Evolutionary conservation across 2,113 vertebrate genomes (phyloP).

Genomic region (Hydropotes inermis): DNA sequence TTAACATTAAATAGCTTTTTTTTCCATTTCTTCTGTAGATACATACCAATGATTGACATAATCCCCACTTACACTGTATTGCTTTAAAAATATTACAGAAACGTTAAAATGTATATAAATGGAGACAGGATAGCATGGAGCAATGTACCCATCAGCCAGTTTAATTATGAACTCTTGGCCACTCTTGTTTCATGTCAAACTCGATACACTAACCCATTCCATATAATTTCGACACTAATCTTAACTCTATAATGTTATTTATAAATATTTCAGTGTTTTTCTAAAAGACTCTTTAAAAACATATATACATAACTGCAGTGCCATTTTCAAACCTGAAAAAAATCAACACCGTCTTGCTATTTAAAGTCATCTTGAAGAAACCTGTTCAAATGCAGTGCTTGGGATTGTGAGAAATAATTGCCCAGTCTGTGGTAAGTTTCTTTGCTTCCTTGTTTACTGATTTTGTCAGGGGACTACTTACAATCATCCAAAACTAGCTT

Average conservation of each 20-base stretch:
- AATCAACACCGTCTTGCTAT: background rate
- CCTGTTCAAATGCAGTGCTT: conserved; percentile 22
- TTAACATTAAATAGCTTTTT: background rate
- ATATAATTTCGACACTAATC: background rate
- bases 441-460: conserved; percentile 38
- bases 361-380: conserved; percentile 16
- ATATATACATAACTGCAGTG: background rate
- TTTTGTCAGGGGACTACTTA: conserved; percentile 55
- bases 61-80: background rate
- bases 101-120: background rate
- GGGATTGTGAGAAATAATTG: conserved; percentile 47
- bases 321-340: conserved; percentile 22
- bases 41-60: background rate
- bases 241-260: background rate
- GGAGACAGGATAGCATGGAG: background rate
- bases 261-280: conserved; percentile 21
- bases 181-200: background rate
- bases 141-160: background rate
- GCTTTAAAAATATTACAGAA: background rate
- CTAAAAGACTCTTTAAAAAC: background rate
- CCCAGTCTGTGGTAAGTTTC: conserved; percentile 30
- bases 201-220: background rate
- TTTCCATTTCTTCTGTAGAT: background rate
- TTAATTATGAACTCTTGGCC: background rate
- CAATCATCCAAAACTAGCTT: conserved; percentile 39